These are phyloP conservation scores for Hippocampus guttulatus DNA, from an alignment of 2,113 vertebrate genomes.

Conservation along the genomic window DNA sequence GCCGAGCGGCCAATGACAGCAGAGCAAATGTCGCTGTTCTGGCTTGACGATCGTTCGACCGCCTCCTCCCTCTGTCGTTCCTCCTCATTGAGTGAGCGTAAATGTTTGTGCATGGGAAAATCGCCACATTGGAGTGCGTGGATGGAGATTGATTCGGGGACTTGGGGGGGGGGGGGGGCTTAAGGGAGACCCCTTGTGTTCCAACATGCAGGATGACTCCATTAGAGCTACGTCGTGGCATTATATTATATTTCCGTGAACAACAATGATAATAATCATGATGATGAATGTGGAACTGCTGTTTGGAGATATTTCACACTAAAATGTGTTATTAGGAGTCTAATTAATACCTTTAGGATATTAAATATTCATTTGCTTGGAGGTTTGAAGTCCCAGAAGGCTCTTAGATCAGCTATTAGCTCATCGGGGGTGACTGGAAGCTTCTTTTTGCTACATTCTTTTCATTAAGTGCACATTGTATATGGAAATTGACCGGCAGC, in stretches of 20 bases:
- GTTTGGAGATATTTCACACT: constrained; percentile 6
- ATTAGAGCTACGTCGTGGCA: not conserved
- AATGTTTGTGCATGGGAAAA: no score
- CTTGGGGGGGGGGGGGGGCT: no score
- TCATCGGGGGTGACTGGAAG: constrained; percentile 38
- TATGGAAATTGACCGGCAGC: constrained; percentile 40
- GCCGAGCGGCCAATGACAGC: no score
- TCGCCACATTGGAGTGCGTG: no score
- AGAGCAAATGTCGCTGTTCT: no score
- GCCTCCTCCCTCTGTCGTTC: no score
- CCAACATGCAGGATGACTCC: not conserved
- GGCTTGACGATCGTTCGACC: no score
- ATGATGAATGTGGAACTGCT: not conserved
- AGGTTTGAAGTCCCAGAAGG: constrained; percentile 10
- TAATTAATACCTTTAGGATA: constrained; percentile 39
- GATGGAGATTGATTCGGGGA: no score
- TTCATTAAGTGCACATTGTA: constrained; percentile 49
- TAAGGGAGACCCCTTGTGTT: no score
- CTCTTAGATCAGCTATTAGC: constrained; percentile 16
- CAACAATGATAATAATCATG: not conserved
- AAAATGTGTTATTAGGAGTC: constrained; percentile 13
- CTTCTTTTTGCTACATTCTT: constrained; percentile 43
- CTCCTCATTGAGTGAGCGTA: no score
- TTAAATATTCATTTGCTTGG: constrained; percentile 24
- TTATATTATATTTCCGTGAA: not conserved